Percentiles rank a stretch among this genome's conserved stretches.
phyloP scores from a whole-genome alignment of 2,113 vertebrate genomes.

The Symphodus melops region DNA sequence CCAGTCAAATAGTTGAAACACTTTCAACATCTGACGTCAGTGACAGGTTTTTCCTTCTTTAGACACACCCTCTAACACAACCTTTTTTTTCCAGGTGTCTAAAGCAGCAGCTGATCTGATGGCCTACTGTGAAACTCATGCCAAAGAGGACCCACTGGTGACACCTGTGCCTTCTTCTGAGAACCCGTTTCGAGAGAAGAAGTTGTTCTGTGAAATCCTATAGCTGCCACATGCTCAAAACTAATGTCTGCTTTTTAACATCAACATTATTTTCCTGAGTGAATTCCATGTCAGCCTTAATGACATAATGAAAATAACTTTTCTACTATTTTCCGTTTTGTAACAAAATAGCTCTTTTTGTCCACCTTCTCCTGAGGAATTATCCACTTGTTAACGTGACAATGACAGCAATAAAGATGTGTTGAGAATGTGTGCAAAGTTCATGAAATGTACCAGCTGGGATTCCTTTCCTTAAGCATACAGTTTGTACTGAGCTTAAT shows the following conservation, averaged over 20 bases:
- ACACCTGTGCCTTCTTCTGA: conserved; percentile 86
- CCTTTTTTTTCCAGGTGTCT: conserved; percentile 83
- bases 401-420: conserved; percentile 69
- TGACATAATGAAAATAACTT: not conserved
- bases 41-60: no score
- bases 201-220: conserved; percentile 88
- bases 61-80: not conserved
- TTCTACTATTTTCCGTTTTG: conserved; percentile 25
- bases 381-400: not conserved
- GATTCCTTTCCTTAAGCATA: conserved; percentile 37
- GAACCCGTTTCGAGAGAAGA: conserved; percentile 90
- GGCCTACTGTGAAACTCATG: conserved; percentile 88
- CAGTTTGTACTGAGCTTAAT: conserved; percentile 62
- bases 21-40: no score
- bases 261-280: not conserved
- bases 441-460: conserved; percentile 35
- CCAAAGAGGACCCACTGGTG: conserved; percentile 89
- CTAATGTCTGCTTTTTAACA: not conserved
- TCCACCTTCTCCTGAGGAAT: not conserved
- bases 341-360: conserved; percentile 3
- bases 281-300: conserved; percentile 5
- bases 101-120: conserved; percentile 90
- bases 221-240: conserved; percentile 58
- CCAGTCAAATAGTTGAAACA: no score
- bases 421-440: conserved; percentile 73